Conservation (phyloP, 1,140 invertebrate species). For the Cotesia typhae region DNA sequence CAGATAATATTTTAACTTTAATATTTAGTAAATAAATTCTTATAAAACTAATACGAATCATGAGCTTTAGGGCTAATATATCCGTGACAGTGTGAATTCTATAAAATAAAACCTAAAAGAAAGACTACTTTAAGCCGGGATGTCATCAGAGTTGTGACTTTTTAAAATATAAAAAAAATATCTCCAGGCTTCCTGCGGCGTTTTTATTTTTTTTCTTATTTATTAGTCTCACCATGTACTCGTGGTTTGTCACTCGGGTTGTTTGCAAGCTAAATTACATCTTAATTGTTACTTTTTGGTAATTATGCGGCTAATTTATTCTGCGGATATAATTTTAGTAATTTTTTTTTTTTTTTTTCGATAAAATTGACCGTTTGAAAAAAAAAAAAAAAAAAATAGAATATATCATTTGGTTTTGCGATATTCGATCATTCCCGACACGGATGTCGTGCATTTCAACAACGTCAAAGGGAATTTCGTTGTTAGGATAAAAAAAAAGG, state of each 20-base stretch:
- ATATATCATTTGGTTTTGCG: slow-evolving; percentile 53
- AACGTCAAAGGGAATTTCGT: slow-evolving; percentile 39
- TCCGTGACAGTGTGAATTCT: slow-evolving; percentile 37
- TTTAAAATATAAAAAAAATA: not conserved
- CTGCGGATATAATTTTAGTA: too few species aligned
- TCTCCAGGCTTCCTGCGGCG: too few species aligned
- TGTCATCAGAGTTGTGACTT: not conserved
- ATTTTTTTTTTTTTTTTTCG: too few species aligned
- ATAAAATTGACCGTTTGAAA: too few species aligned
- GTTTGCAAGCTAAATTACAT: not conserved
- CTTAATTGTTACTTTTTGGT: too few species aligned
- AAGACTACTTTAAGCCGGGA: not conserved
- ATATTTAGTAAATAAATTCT: too few species aligned
- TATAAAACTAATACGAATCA: slow-evolving; percentile 2
- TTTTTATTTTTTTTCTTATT: too few species aligned
- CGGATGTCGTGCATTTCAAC: slow-evolving; percentile 52
- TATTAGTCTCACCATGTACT: slow-evolving; percentile 2
- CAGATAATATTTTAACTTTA: too few species aligned
- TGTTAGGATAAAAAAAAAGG: slow-evolving; percentile 23
- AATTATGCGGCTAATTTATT: too few species aligned
- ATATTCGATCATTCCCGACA: slow-evolving; percentile 54
- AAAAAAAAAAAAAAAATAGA: not conserved
- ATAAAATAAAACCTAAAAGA: slow-evolving; percentile 17
- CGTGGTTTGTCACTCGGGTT: slow-evolving; percentile 2
- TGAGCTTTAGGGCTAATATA: slow-evolving; percentile 36